Evolutionary conservation across 2,888 invertebrate genomes (phyloP).

Genomic region (Sacculina carcini): DNA sequence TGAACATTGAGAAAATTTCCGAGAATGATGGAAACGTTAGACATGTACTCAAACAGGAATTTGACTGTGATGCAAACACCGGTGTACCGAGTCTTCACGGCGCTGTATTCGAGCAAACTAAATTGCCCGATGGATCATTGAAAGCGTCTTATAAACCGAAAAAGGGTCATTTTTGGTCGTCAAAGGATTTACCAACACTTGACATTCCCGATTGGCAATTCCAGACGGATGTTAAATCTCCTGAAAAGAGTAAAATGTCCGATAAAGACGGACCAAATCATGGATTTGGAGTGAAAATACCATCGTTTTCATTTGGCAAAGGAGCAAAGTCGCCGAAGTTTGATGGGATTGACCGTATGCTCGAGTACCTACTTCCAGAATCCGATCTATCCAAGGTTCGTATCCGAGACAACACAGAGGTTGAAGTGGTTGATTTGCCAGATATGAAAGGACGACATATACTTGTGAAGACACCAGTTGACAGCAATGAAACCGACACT

Average conservation of each 20-base stretch:
- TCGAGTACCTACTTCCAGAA: not conserved
- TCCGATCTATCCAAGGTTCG: not conserved
- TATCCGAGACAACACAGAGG: not conserved
- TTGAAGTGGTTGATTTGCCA: not conserved
- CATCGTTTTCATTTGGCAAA: not conserved
- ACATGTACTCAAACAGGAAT: not conserved
- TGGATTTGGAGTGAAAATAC: not conserved
- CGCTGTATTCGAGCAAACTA: slow-evolving; percentile 2
- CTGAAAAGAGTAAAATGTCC: too few species aligned
- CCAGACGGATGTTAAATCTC: not conserved
- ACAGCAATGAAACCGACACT: not conserved
- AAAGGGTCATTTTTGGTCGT: not conserved
- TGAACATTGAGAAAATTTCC: not conserved
- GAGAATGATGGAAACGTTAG: not conserved
- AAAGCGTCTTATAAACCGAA: not conserved
- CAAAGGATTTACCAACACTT: not conserved
- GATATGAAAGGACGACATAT: not conserved
- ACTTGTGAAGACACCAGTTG: not conserved
- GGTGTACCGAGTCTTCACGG: slow-evolving; percentile 5
- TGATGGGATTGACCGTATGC: not conserved
- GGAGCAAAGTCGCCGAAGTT: not conserved
- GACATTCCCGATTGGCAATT: not conserved
- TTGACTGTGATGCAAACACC: slow-evolving; percentile 3
- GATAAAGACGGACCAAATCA: too few species aligned
- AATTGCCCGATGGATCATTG: not conserved